Conservation (phyloP, 1,140 invertebrate species). For the Babylonia areolata region DNA sequence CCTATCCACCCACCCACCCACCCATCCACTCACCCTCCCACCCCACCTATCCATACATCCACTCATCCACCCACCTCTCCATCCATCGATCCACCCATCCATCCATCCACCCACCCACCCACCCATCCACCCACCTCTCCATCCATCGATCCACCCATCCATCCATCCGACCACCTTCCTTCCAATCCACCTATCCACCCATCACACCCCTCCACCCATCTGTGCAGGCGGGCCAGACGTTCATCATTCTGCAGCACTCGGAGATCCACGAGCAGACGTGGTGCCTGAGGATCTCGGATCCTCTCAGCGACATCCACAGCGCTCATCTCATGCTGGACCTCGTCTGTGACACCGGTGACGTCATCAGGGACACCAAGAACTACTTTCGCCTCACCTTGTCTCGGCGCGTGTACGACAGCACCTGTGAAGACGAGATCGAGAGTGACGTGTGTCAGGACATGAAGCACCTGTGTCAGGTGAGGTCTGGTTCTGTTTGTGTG, state of each 20-base stretch:
- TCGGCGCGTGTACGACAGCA: conserved; percentile 55
- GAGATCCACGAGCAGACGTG: conserved; percentile 43
- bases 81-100: too few relatives aligned
- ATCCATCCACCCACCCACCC: too few relatives aligned
- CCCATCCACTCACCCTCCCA: too few relatives aligned
- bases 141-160: too few relatives aligned
- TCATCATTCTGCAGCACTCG: conserved; percentile 55
- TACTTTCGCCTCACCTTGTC: conserved; percentile 50
- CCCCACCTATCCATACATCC: too few relatives aligned
- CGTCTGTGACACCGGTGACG: conserved; percentile 55
- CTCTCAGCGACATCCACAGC: conserved; percentile 51
- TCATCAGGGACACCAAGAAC: conserved; percentile 45
- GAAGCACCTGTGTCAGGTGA: conserved; percentile 30
- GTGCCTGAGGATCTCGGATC: conserved; percentile 51
- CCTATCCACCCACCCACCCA: too few relatives aligned
- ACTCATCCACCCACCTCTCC: too few relatives aligned
- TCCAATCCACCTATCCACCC: too few relatives aligned
- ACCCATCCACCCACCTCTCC: too few relatives aligned
- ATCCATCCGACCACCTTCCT: too few relatives aligned
- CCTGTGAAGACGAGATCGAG: conserved; percentile 56
- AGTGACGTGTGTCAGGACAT: conserved; percentile 38
- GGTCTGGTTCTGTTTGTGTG: background rate
- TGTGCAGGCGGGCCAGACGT: conserved; percentile 44
- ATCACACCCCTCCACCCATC: too few relatives aligned
- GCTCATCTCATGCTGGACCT: conserved; percentile 57